phyloP scores from a whole-genome alignment of 92 coral and sea anemone genomes.

The Ricordea florida region DNA sequence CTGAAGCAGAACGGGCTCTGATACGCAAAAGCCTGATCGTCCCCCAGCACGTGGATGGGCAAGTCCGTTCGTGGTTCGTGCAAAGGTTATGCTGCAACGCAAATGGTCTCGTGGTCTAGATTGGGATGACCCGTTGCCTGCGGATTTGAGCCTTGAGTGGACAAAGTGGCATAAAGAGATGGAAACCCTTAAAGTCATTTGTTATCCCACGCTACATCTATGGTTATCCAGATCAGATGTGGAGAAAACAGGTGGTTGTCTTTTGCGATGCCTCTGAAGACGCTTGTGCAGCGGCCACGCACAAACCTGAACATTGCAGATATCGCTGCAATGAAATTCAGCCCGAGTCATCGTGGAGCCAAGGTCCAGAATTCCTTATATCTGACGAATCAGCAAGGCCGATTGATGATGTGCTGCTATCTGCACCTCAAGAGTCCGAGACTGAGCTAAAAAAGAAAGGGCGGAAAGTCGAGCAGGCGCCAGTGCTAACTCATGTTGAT shows the following conservation, averaged over 20 bases:
- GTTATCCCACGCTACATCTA: conserved; percentile 42
- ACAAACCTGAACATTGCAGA: conserved; percentile 45
- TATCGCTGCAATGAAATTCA: conserved; percentile 20
- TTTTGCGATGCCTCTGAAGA: conserved; percentile 49
- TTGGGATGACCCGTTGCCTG: conserved; percentile 47
- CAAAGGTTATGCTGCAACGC: conserved; percentile 44
- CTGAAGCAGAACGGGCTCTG: too few relatives aligned
- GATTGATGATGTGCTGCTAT: conserved; percentile 14
- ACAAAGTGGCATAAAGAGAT: conserved; percentile 41
- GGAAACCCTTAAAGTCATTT: conserved; percentile 21
- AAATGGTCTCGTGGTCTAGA: conserved; percentile 46
- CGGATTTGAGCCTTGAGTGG: conserved; percentile 50
- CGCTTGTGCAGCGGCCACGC: conserved; percentile 33
- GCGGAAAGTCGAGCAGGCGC: neutral
- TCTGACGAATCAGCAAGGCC: conserved; percentile 24
- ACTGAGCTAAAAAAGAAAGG: conserved; percentile 32
- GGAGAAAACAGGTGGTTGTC: neutral
- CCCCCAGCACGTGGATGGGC: conserved; percentile 60
- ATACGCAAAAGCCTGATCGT: too few relatives aligned
- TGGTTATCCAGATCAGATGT: neutral
- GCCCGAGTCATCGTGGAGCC: conserved; percentile 27
- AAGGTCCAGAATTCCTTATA: conserved; percentile 34
- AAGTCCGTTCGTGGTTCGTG: conserved; percentile 44
- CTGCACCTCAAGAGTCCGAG: neutral
- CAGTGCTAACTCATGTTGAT: conserved; percentile 8